Conservation (phyloP, 2,113 vertebrate species). For the Phrynocephalus versicolor region DNA sequence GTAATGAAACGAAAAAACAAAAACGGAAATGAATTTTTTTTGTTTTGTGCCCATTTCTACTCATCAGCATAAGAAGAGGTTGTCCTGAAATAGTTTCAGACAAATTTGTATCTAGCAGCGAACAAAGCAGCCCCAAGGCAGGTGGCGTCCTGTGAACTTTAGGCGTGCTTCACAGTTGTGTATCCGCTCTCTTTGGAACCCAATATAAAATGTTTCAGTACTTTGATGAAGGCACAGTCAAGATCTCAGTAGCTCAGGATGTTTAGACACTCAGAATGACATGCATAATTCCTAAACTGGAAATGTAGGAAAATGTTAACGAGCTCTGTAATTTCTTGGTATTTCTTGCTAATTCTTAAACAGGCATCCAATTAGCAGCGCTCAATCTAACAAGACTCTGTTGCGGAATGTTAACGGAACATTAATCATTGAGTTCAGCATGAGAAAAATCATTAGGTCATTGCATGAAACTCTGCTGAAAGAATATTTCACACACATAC, state of each 20-base stretch:
- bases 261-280: background rate
- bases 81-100: too few relatives aligned
- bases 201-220: constrained; percentile 19
- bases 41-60: background rate
- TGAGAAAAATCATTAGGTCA: constrained; percentile 48
- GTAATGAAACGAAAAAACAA: too few relatives aligned
- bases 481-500: constrained; percentile 10
- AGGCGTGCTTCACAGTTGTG: background rate
- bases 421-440: constrained; percentile 41
- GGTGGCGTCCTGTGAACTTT: background rate
- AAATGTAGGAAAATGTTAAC: background rate
- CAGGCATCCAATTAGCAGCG: constrained; percentile 36
- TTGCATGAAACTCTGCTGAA: constrained; percentile 39
- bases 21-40: too few relatives aligned
- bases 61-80: too few relatives aligned
- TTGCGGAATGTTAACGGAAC: constrained; percentile 41
- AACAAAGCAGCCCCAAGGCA: background rate
- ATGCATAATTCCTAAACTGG: constrained; percentile 24
- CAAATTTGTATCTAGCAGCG: background rate
- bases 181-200: background rate
- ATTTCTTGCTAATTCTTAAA: constrained; percentile 15
- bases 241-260: background rate
- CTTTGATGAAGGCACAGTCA: background rate
- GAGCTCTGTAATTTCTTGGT: constrained; percentile 16
- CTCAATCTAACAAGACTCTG: constrained; percentile 28